These are phyloP conservation scores for Hexactinellida sp. DNA, from an alignment of 37 sponge, comb jelly and placozoan species.

Conservation along the genomic window DNA sequence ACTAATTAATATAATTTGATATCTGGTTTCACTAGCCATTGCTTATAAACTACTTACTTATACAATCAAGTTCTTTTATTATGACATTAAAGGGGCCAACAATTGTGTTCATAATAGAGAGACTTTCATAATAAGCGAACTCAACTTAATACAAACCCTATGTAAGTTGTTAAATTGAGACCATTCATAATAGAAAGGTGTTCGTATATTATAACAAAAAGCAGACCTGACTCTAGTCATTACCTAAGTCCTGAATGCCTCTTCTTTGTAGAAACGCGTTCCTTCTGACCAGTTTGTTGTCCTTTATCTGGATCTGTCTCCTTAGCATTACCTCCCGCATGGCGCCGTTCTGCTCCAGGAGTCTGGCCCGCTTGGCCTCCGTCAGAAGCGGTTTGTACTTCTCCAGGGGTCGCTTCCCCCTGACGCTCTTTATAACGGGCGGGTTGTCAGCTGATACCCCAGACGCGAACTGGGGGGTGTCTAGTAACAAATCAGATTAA, in stretches of 20 bases:
- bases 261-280: slow-evolving; percentile 9
- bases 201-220: too few species aligned
- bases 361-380: neutral
- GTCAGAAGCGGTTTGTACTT: slow-evolving; percentile 9
- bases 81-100: too few species aligned
- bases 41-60: too few species aligned
- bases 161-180: too few species aligned
- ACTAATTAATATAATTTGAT: too few species aligned
- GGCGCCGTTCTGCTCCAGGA: neutral
- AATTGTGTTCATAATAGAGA: too few species aligned
- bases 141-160: too few species aligned
- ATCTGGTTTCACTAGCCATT: too few species aligned
- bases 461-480: neutral
- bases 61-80: too few species aligned
- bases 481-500: neutral
- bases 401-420: neutral
- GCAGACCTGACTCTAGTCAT: too few species aligned
- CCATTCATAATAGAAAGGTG: too few species aligned
- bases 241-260: neutral
- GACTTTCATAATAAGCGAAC: too few species aligned
- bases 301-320: neutral
- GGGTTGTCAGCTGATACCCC: neutral
- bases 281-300: neutral
- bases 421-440: neutral
- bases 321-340: neutral